These are phyloP conservation scores for Falcaria lacertinaria DNA, from an alignment of 2,888 invertebrate species.

Conservation along the genomic window DNA sequence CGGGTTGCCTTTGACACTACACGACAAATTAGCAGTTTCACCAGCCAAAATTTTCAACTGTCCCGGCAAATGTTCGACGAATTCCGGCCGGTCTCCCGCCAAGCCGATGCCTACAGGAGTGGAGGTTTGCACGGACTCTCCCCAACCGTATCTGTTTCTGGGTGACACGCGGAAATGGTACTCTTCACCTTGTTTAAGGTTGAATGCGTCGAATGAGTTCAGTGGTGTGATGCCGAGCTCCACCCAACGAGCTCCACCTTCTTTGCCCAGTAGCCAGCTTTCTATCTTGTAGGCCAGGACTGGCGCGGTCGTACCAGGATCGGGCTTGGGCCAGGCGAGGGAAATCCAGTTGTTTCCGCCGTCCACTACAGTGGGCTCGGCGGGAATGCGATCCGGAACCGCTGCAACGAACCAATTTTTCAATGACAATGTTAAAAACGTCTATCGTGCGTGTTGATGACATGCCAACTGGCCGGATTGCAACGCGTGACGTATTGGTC, in stretches of 20 bases:
- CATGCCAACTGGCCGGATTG: conserved; percentile 44
- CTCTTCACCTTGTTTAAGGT: conserved; percentile 87
- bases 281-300: conserved; percentile 91
- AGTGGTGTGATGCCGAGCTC: conserved; percentile 90
- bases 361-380: conserved; percentile 87
- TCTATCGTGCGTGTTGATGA: conserved; percentile 52
- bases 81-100: conserved; percentile 86
- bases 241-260: conserved; percentile 90
- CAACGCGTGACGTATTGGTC: conserved; percentile 13
- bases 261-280: conserved; percentile 87
- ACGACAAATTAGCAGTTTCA: conserved; percentile 83
- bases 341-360: conserved; percentile 92
- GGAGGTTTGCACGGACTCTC: conserved; percentile 86
- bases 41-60: conserved; percentile 87
- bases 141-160: conserved; percentile 94
- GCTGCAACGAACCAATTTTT: conserved; percentile 78
- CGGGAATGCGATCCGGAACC: conserved; percentile 88
- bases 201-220: conserved; percentile 90
- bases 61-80: conserved; percentile 86
- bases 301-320: conserved; percentile 82
- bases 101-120: conserved; percentile 83
- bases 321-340: conserved; percentile 90
- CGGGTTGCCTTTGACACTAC: conserved; percentile 85
- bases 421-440: conserved; percentile 50
- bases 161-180: conserved; percentile 94